Evolutionary conservation across 2,797 vertebrate genomes (phyloP).

Genomic region (Kryptopterus vitreolus): DNA sequence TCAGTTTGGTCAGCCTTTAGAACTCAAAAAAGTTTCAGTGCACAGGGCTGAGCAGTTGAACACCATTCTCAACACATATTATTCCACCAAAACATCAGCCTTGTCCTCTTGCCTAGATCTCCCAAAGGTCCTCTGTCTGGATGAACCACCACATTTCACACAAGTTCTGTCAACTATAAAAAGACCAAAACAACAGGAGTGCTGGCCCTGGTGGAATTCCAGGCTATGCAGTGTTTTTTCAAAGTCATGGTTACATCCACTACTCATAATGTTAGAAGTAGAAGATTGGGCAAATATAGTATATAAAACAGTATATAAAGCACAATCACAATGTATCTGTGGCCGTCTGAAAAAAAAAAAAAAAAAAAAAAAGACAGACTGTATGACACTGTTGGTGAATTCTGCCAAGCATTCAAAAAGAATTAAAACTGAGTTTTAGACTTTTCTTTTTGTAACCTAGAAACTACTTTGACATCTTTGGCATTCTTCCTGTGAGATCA

Average conservation of each 20-base stretch:
- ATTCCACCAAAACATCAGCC: constrained; percentile 4
- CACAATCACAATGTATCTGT: not conserved
- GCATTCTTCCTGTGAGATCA: not conserved
- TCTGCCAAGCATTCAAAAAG: not conserved
- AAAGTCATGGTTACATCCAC: not conserved
- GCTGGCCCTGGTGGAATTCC: constrained; percentile 4
- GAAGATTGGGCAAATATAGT: not conserved
- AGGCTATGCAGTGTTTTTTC: constrained; percentile 1
- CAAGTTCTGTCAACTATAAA: constrained; percentile 15
- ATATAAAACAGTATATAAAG: not conserved
- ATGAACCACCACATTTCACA: not conserved
- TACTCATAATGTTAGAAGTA: not conserved
- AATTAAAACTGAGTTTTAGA: not conserved
- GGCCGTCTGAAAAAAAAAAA: not conserved
- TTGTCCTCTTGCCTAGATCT: constrained; percentile 2
- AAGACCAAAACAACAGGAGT: constrained; percentile 6
- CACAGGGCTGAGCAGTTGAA: not conserved
- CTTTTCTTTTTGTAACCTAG: not conserved
- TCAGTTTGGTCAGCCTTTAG: not conserved
- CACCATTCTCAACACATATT: not conserved
- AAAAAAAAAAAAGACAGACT: not conserved
- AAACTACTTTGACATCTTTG: not conserved
- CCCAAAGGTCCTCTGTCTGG: constrained; percentile 9
- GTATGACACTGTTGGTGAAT: not conserved
- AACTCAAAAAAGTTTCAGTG: not conserved